Conservation (phyloP, 2,113 vertebrate species). For the Bombycilla garrulus region DNA sequence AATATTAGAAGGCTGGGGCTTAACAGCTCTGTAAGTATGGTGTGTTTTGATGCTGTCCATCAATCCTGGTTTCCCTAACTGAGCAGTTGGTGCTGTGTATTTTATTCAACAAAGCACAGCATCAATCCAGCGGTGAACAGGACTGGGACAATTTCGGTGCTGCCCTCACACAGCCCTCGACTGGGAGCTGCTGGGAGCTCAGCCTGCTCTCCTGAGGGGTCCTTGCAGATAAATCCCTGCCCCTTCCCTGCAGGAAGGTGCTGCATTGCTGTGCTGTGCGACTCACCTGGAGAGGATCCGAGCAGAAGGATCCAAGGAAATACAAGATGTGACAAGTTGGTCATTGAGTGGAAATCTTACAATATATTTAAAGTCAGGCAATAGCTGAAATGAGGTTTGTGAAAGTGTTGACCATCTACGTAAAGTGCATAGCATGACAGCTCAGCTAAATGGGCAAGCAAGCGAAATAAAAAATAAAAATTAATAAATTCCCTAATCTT, state of each 20-base stretch:
- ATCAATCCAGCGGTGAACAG: background rate
- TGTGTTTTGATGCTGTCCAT: background rate
- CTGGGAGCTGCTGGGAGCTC: background rate
- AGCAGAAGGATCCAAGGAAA: background rate
- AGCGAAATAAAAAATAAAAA: background rate
- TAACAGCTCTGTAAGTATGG: background rate
- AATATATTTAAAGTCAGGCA: background rate
- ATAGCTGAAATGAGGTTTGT: background rate
- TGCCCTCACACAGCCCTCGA: background rate
- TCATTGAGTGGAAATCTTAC: background rate
- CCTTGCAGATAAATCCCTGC: background rate
- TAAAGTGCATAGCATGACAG: accelerated
- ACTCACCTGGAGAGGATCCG: background rate
- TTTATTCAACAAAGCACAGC: background rate
- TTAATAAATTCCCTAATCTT: background rate
- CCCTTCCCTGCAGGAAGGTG: background rate
- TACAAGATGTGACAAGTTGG: background rate
- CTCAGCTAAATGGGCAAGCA: background rate
- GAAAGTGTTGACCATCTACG: background rate
- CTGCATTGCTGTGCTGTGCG: background rate
- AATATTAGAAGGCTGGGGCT: background rate
- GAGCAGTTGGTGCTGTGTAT: background rate
- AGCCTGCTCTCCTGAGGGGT: background rate
- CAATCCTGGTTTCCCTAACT: background rate
- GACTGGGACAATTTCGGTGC: background rate